A percentile compares a stretch with the other conserved stretches of the same genome.
Evolutionary conservation across 2,888 invertebrate genomes (phyloP).

Genomic region (Drosophila pegasa): DNA sequence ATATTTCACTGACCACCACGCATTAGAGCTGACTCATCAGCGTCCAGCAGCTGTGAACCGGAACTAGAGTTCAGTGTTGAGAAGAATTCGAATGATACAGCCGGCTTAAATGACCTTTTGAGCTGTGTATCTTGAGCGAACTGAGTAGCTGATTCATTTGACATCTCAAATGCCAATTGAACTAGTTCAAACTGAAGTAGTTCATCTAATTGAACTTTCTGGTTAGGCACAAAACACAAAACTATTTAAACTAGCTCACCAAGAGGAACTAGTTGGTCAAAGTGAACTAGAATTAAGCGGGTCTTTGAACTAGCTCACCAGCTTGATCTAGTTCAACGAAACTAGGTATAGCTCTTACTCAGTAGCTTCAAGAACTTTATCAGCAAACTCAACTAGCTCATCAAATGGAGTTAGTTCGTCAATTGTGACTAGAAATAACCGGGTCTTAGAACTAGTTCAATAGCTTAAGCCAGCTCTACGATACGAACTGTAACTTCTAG

Average conservation of each 20-base stretch:
- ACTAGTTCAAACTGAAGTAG: neutral
- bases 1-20: constrained; percentile 71
- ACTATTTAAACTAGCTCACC: neutral
- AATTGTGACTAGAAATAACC: no score
- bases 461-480: no score
- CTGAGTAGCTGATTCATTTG: neutral
- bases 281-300: no score
- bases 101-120: neutral
- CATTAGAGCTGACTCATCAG: constrained; percentile 6
- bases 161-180: neutral
- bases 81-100: neutral
- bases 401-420: no score
- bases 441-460: no score
- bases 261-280: neutral
- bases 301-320: no score
- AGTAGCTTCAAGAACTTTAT: no score
- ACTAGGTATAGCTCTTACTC: no score
- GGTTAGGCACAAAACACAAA: neutral
- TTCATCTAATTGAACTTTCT: neutral
- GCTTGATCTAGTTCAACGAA: no score
- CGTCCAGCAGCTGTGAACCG: neutral
- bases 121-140: neutral
- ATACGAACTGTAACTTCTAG: no score
- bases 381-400: no score
- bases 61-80: neutral